Conservation (phyloP, 1,140 invertebrate genomes). For the Lepidurus apus region DNA sequence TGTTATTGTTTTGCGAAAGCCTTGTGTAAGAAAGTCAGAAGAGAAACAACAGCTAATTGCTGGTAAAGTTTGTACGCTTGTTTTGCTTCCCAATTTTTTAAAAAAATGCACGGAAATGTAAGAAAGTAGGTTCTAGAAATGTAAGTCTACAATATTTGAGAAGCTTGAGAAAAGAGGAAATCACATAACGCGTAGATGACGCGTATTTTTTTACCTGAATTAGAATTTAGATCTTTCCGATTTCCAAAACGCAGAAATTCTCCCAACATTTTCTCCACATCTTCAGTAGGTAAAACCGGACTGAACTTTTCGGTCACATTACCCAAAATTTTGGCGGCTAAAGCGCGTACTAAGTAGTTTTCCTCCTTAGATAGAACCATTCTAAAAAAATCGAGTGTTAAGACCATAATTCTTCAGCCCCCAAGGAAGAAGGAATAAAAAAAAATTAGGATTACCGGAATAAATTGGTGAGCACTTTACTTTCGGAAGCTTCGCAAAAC, state of each 20-base stretch:
- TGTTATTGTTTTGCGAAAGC: no score
- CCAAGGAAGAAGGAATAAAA: no score
- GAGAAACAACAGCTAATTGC: no score
- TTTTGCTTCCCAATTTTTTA: no score
- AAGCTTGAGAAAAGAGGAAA: not conserved
- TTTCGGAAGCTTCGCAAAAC: not conserved
- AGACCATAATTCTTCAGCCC: not conserved
- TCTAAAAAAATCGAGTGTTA: not conserved
- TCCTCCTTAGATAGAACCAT: not conserved
- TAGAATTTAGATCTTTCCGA: not conserved
- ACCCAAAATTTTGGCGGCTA: not conserved
- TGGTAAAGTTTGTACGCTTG: no score
- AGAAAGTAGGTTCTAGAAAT: no score
- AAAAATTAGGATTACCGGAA: not conserved
- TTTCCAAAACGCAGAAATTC: not conserved
- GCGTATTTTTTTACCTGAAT: not conserved
- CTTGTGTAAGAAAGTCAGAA: no score
- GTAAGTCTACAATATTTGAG: not conserved
- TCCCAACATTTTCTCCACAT: not conserved
- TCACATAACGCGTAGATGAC: not conserved
- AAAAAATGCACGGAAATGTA: no score
- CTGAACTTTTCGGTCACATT: not conserved
- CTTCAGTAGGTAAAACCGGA: not conserved
- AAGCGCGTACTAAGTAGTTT: not conserved
- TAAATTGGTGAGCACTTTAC: not conserved